Base-by-base conservation (phyloP, 2,888 invertebrate species). In the Glomeris marginata region DNA sequence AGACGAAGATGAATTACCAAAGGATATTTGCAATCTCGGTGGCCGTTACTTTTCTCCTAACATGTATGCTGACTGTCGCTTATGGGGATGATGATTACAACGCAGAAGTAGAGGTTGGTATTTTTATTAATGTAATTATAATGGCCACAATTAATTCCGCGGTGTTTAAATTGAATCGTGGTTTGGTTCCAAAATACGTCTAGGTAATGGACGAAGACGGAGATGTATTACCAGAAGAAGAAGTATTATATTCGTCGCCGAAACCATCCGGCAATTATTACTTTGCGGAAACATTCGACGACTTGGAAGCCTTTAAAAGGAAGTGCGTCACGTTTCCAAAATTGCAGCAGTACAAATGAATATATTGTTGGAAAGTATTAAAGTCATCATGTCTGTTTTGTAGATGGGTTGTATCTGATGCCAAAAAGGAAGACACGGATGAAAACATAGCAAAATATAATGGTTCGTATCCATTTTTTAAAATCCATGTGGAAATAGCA, bases 391-490 rank as follows among this genome's bases (percentile, higher is more conserved):
- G 46, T 50, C 35, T 37, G 20, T 3, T n/a, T 56, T 60, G 13
- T 50, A 67, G 74, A 45, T 97, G 97, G 95, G 71, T 85, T 1
- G 74, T 78, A 57, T 95, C 95, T 0, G 76, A 84, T 63, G 88
- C 95, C 1, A 91, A 87, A 66, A 95, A 95, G 66, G 87, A 90
- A 57, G 75, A 69, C 45, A 72, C 74, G 20, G 87, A 91, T 58
- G 91, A 90, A 54, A 81, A 82, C 55, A 84, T 94, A 52, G 84
- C 92, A 11, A 92, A 94, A 71, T 97, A 95, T 69, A 90, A 95
- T 70, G 97, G 94, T 62, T 72, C n/a, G n/a, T n/a, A n/a, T n/a
- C n/a, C n/a, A n/a, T n/a, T n/a, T n/a, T n/a, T n/a, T n/a, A n/a
- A n/a, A n/a, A n/a, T n/a, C n/a, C n/a, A n/a, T n/a, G n/a, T n/a